Base-by-base conservation (phyloP, 2,797 vertebrate species). In the Cossypha caffra region DNA sequence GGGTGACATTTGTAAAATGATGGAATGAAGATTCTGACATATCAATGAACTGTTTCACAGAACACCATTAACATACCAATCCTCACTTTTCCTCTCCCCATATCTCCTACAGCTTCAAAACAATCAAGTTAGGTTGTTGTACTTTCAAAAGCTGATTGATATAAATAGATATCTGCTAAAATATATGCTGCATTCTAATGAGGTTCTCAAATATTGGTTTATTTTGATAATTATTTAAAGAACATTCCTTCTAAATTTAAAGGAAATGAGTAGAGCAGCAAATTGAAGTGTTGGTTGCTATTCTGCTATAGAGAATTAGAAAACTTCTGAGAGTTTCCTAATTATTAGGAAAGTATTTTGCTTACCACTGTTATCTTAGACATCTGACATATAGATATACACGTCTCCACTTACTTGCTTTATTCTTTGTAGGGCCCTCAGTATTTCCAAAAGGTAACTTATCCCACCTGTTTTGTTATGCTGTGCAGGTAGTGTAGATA, bases 261-360 rank as follows among this genome's bases (percentile, higher is more conserved):
- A 79, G 37, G 20, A 59, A 76, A 57, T 48, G 2, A 64, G 11
- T n/a, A 6, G 9, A 26, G 13, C 47, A 84, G 77, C 9, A 92
- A 80, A 88, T 4, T 25, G 25, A 85, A 68, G 33, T 47, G 26
- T 66, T 73, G 59, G 26, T 8, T 71, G 40, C 26, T 74, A 52
- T n/a, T 85, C 23, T 55, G 16, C 20, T 52, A 15, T 11, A 0
- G 0, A 64, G 43, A 45, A 52, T 28, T 52, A 58, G 45, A 33
- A 71, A 83, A 77, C 5, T 58, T 35, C 33, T 14, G 12, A 0
- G 14, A 69, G 9, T 79, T 82, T 93, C 76, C 24, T 76, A 76
- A 75, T 68, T 37, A 55, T 45, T 29, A 73, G 13, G 19, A 58
- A 82, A 59, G 9, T 24, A 55, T 82, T 85, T 92, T 69, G 16